Base-by-base conservation (phyloP, 2,888 invertebrate species). In the Tetropium fuscum region DNA sequence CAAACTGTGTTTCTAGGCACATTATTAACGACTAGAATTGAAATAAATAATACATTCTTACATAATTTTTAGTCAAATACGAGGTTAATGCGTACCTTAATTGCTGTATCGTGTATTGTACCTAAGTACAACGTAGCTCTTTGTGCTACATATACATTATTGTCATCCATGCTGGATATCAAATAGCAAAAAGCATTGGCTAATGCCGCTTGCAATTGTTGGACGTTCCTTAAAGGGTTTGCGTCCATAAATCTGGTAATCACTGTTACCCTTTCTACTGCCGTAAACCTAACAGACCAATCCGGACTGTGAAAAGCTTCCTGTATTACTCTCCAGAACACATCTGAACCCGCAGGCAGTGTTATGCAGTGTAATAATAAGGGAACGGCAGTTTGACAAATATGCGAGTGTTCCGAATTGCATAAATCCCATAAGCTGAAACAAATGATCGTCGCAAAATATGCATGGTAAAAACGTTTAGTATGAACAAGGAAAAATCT, bases 1-100 rank as follows among this genome's bases (percentile, higher is more conserved):
- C 99, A 84, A 99, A 99, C 84, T 99, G 98, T 0, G 95, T 93
- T 85, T 99, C 98, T 83, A 99, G 83, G 81, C 98, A 98, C 85
- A 92, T 90, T 58, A 96, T 89, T 64, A 97, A 85, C 56, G 95
- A 89, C 91, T 94, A 83, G 32, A 78, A 80, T 62, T 58, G 6
- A 43, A 36, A 8, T 27, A 8, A 27, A n/a, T 27, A 27, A 27
- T 8, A 2, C 27, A 8, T 27, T 10, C 2, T 2, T 27, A 27
- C 10, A 27, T 27, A 2, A 44, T 30, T 18, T n/a, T 44, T 38
- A 40, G 18, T 43, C 25, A 47, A 44, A 5, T 49, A 25, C 32
- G 13, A 13, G 22, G 48, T 43, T 5, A 15, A 45, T 55, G 22
- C 16, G 78, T 79, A 94, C 94, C 82, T 90, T 90, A 51, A 97